Evolutionary conservation across 2,113 vertebrate genomes (phyloP), one percentile per base, ranked within the genome.

Genomic region (Peucedramus taeniatus): DNA sequence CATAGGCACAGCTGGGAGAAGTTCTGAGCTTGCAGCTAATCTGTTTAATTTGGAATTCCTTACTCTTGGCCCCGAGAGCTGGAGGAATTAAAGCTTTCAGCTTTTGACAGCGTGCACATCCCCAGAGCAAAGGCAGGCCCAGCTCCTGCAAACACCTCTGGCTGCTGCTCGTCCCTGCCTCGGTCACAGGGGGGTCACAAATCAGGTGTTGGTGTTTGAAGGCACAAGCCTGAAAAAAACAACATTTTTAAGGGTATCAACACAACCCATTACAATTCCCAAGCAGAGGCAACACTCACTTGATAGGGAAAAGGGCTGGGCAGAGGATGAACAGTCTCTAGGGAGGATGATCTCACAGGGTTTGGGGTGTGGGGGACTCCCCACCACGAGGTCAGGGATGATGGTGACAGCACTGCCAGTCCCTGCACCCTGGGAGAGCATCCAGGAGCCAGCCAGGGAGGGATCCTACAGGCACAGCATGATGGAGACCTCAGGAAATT

Each of bases 21-120:
- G 61, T 89, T 91, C 8, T 3, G 77, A 81, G 84, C 93, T 91
- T 16, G 3, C 56, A 93, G 87, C 40, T 91, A 35, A 94, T 89
- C 77, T 91, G 89, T 94, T 93, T 89, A 78, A 87, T 84, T 92
- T 92, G 93, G 94, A 96, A 94, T 94, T 96, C 77, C 86, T 82
- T 47, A 11, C 72, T 84, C 64, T 35, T 37, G 49, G 86, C 87
- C 35, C 40, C 1, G 0, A 92, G 60, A 89, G 56, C 57, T 30
- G 35, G 13, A 81, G 50, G 87, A 91, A 89, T 78, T 54, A 74
- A 92, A 69, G 77, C 31, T 54, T 70, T 91, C 45, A 53, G 86
- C 59, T 77, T 64, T 70, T 87, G 89, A 95, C 76, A 94, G 76
- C 0, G 1, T 1, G 2, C 85, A 80, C 1, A 0, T 61, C 57